These are phyloP conservation scores for Gallinago solitaria DNA, from an alignment of 2,797 vertebrate species.

Conservation along the genomic window DNA sequence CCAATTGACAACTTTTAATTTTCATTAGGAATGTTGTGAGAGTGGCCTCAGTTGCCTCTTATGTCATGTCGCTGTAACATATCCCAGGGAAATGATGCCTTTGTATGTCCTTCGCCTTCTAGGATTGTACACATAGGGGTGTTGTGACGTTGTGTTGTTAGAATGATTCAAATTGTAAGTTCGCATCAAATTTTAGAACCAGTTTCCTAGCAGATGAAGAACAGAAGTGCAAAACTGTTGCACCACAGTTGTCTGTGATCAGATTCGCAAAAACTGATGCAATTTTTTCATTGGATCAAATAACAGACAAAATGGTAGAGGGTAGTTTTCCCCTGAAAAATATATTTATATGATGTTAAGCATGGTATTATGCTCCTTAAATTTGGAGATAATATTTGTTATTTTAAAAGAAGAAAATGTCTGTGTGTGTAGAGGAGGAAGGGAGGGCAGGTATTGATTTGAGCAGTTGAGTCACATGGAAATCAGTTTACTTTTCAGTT, in stretches of 20 bases:
- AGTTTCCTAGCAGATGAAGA: not conserved
- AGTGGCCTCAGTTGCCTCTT: not conserved
- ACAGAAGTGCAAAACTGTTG: not conserved
- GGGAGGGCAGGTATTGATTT: not conserved
- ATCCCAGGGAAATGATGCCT: not conserved
- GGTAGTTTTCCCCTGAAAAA: not conserved
- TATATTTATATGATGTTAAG: not conserved
- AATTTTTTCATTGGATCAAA: not conserved
- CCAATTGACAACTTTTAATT: not conserved
- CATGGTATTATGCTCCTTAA: not conserved
- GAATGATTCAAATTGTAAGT: not conserved
- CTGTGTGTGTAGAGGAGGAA: not conserved
- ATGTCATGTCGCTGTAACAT: accelerated
- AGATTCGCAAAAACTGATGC: not conserved
- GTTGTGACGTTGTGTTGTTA: not conserved
- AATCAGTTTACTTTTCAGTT: not conserved
- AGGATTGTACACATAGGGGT: not conserved
- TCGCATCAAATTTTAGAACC: not conserved
- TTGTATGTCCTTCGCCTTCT: not conserved
- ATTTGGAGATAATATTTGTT: not conserved
- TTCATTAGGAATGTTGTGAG: not conserved
- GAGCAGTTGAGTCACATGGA: not conserved
- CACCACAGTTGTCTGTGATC: not conserved
- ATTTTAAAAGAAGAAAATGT: not conserved
- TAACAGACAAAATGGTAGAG: not conserved